phyloP scores from a whole-genome alignment of 2,113 vertebrate genomes.

The Sitta europaea region DNA sequence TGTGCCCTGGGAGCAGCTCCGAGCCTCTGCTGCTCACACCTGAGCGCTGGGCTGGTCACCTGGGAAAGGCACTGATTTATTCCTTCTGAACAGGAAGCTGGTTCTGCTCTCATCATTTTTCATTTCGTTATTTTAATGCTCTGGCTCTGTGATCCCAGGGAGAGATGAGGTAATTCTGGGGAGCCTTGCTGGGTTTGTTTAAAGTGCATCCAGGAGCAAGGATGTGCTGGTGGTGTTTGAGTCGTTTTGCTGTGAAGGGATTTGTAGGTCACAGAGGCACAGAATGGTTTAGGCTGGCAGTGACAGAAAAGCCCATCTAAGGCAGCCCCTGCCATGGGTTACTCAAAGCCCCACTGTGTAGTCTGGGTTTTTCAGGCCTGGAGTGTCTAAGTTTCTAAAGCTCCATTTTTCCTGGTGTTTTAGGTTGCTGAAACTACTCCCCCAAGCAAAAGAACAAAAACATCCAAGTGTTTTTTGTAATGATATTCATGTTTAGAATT shows the following conservation, averaged over 20 bases:
- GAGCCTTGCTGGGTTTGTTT: neutral
- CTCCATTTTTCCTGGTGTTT: too few relatives aligned
- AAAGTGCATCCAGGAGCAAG: slow-evolving; percentile 14
- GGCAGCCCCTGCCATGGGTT: neutral
- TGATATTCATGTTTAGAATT: too few relatives aligned
- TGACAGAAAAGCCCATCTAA: neutral
- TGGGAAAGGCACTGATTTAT: neutral
- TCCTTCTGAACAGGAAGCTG: neutral
- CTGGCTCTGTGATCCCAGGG: neutral
- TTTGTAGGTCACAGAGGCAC: neutral
- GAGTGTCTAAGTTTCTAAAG: too few relatives aligned
- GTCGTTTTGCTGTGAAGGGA: neutral
- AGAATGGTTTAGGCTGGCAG: neutral
- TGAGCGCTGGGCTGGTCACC: neutral
- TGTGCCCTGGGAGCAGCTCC: neutral
- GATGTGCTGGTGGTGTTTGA: neutral
- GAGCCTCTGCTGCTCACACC: neutral
- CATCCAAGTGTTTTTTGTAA: too few relatives aligned
- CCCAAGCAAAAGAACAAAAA: too few relatives aligned
- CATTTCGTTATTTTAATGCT: neutral
- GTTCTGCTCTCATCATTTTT: neutral
- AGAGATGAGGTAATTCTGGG: neutral
- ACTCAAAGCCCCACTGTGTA: neutral
- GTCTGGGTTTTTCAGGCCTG: too few relatives aligned
- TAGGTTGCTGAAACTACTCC: too few relatives aligned